Conservation (phyloP, 1,140 invertebrate genomes). For the Drosophila mayri region DNA sequence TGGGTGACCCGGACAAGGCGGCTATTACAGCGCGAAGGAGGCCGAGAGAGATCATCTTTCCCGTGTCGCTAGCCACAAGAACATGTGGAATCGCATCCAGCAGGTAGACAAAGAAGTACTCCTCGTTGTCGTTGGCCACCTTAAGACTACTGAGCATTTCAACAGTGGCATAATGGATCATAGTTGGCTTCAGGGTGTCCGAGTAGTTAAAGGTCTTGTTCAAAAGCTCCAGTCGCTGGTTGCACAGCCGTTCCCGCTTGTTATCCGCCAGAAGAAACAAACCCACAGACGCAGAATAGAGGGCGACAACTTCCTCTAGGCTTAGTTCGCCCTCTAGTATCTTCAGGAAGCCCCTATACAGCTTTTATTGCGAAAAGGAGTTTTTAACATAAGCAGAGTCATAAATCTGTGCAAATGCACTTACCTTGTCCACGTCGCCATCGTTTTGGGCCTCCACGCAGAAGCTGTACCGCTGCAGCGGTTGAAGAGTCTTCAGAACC, state of each 20-base stretch:
- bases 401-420: background rate
- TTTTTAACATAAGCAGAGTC: background rate
- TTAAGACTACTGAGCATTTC: slow-evolving; percentile 44
- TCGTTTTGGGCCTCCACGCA: slow-evolving; percentile 11
- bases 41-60: slow-evolving; percentile 61
- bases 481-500: slow-evolving; percentile 1
- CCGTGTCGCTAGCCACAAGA: slow-evolving; percentile 61
- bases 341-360: slow-evolving; percentile 22
- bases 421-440: slow-evolving; percentile 27
- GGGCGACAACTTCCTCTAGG: slow-evolving; percentile 49
- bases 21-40: slow-evolving; percentile 46
- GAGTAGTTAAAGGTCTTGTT: slow-evolving; percentile 62
- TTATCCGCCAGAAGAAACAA: slow-evolving; percentile 34
- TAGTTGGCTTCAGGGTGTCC: slow-evolving; percentile 66
- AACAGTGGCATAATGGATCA: slow-evolving; percentile 56
- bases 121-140: slow-evolving; percentile 9
- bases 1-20: slow-evolving; percentile 19
- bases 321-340: slow-evolving; percentile 33
- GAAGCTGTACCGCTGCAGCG: slow-evolving; percentile 24
- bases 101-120: slow-evolving; percentile 45
- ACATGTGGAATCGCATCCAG: slow-evolving; percentile 56
- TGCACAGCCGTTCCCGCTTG: background rate
- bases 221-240: slow-evolving; percentile 39
- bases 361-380: slow-evolving; percentile 17
- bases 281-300: slow-evolving; percentile 40